A percentile compares a stretch with the other conserved stretches of the same genome.
These are phyloP conservation scores for Anhinga rufa DNA, from an alignment of 2,113 vertebrate species.

Conservation along the genomic window DNA sequence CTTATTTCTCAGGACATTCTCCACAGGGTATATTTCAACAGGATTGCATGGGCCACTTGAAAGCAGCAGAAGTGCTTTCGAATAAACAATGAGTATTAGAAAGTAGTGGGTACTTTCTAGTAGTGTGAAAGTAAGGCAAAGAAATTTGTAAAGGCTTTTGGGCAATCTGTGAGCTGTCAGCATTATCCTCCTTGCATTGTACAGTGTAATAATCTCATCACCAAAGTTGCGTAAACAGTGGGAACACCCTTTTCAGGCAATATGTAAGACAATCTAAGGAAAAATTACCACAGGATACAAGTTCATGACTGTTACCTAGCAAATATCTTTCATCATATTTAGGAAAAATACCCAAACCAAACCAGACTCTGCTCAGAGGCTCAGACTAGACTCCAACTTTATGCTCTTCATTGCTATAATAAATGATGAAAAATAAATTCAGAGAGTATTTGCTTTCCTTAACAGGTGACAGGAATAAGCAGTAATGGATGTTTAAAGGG, in stretches of 20 bases:
- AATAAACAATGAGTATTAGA: background rate
- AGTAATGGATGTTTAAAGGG: background rate
- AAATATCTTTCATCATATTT: background rate
- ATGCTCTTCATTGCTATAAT: background rate
- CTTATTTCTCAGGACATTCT: background rate
- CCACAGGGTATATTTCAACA: background rate
- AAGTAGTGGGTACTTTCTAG: background rate
- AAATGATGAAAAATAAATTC: background rate
- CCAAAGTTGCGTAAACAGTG: background rate
- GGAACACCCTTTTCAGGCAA: background rate
- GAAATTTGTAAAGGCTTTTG: background rate
- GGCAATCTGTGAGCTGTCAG: background rate
- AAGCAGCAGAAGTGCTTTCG: background rate
- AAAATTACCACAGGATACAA: background rate
- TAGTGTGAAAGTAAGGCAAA: background rate
- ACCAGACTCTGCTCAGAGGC: background rate
- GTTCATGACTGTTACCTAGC: background rate
- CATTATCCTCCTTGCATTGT: background rate
- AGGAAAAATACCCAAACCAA: background rate
- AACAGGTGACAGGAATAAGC: background rate
- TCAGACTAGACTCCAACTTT: background rate
- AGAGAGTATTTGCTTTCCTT: background rate
- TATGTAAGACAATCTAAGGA: background rate
- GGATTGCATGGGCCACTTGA: background rate
- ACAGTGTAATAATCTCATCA: background rate